Percentiles rank a stretch among this genome's conserved stretches.
These are phyloP conservation scores for Eolophus roseicapilla DNA, from an alignment of 2,113 vertebrate species.

Conservation along the genomic window DNA sequence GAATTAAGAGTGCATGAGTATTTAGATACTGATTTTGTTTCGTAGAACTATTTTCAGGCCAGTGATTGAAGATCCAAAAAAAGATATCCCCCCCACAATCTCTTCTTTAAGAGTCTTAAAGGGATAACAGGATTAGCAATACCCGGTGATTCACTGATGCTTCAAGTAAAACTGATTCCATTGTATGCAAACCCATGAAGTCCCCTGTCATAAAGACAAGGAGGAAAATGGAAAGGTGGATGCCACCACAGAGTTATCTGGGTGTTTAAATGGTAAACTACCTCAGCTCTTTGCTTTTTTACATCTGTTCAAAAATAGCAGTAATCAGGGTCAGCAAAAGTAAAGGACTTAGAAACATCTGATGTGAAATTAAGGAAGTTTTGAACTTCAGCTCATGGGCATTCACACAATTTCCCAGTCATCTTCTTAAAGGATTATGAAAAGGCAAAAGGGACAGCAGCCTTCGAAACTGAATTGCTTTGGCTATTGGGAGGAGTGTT, in stretches of 20 bases:
- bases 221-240: background rate
- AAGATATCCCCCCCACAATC: background rate
- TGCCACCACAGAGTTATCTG: background rate
- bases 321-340: background rate
- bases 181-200: background rate
- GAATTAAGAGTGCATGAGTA: background rate
- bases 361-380: background rate
- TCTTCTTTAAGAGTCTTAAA: background rate
- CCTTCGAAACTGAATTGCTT: background rate
- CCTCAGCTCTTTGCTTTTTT: background rate
- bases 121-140: background rate
- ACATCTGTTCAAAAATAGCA: background rate
- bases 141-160: background rate
- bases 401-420: background rate
- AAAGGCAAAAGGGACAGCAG: conserved; percentile 6
- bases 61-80: background rate
- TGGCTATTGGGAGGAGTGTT: background rate
- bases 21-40: background rate
- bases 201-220: background rate
- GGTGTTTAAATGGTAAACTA: background rate
- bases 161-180: background rate
- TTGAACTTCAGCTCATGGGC: background rate
- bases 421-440: background rate
- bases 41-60: background rate
- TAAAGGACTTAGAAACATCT: background rate